Evolutionary conservation across 2,888 invertebrate species (phyloP).

Genomic region (Agrotis segetum): DNA sequence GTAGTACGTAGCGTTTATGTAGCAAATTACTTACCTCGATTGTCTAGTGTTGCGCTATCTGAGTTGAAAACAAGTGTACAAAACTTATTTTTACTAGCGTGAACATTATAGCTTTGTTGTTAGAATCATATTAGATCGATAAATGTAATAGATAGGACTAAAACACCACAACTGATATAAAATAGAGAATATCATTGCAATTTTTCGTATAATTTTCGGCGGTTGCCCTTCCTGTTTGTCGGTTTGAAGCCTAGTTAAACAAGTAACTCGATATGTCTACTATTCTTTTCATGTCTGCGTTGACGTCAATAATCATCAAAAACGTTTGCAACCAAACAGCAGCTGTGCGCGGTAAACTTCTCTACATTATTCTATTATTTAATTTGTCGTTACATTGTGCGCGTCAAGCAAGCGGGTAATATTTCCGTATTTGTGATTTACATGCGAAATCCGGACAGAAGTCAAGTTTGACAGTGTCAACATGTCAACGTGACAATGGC

Average conservation of each 20-base stretch:
- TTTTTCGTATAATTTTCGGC: background rate
- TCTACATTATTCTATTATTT: constrained; percentile 89
- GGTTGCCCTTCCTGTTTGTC: background rate
- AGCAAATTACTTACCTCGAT: background rate
- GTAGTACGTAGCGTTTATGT: background rate
- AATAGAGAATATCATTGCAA: background rate
- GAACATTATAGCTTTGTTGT: background rate
- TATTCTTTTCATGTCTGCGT: constrained; percentile 56
- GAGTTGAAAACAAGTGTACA: background rate
- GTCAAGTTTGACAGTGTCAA: constrained; percentile 90
- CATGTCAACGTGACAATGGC: constrained; percentile 89
- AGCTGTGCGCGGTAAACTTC: constrained; percentile 80
- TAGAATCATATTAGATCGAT: background rate
- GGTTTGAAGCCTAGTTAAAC: too few relatives aligned
- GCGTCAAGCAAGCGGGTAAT: constrained; percentile 77
- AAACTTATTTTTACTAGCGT: background rate
- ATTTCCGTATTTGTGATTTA: constrained; percentile 88
- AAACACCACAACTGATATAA: too few relatives aligned
- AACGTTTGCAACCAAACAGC: constrained; percentile 70
- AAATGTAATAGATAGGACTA: too few relatives aligned
- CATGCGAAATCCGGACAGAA: constrained; percentile 89
- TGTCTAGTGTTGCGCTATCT: background rate
- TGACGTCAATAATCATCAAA: constrained; percentile 73
- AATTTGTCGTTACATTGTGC: constrained; percentile 88
- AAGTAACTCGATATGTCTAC: constrained; percentile 38